These are phyloP conservation scores for Eulemur albifrons DNA, from an alignment of 2,797 vertebrate genomes.

Conservation along the genomic window DNA sequence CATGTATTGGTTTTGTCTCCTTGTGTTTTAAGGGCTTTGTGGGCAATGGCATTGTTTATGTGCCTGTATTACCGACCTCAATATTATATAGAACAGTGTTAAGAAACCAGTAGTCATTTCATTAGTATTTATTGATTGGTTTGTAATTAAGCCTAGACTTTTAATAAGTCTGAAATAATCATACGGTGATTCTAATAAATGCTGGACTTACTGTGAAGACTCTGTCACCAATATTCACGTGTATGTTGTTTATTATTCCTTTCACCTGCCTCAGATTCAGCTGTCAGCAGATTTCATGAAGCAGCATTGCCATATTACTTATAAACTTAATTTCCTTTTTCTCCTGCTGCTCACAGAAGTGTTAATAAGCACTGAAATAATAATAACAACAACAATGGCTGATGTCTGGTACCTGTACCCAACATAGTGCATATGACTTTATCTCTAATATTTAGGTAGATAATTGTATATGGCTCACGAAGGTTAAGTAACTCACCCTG, in stretches of 20 bases:
- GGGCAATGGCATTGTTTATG: neutral
- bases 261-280: neutral
- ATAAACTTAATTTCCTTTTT: neutral
- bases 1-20: neutral
- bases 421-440: neutral
- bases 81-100: neutral
- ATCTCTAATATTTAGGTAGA: neutral
- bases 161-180: neutral
- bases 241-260: neutral
- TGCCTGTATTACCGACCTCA: neutral
- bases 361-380: neutral
- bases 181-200: neutral
- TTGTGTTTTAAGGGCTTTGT: neutral
- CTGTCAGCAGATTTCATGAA: neutral
- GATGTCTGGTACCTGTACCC: neutral
- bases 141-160: constrained; percentile 23
- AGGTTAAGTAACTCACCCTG: neutral
- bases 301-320: neutral
- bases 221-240: neutral
- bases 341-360: neutral
- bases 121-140: neutral
- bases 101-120: neutral
- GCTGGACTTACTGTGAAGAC: neutral
- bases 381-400: neutral
- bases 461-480: neutral